Evolutionary conservation across 2,888 invertebrate species (phyloP).

Genomic region (Megaustenia siamemsis): DNA sequence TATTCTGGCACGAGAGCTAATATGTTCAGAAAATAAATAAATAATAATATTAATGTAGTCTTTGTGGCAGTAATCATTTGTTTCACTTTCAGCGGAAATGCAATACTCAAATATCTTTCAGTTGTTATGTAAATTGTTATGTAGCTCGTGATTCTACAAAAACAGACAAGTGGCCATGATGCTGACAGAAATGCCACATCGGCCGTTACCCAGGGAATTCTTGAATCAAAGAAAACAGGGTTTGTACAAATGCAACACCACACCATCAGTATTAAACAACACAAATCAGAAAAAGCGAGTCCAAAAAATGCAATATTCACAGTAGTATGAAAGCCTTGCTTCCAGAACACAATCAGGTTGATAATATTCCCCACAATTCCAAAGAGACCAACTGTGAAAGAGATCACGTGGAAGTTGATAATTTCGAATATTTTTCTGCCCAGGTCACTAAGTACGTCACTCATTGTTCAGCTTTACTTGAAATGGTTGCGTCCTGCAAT

Average conservation of each 20-base stretch:
- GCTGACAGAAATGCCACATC: background rate
- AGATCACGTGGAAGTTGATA: conserved; percentile 15
- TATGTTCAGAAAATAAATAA: background rate
- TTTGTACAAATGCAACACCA: background rate
- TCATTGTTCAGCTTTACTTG: background rate
- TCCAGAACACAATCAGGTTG: conserved; percentile 14
- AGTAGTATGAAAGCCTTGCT: conserved; percentile 12
- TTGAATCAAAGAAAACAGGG: background rate
- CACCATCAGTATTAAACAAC: background rate
- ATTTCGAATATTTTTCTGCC: background rate
- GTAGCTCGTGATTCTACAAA: conserved; percentile 19
- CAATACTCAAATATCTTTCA: background rate
- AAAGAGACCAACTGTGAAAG: background rate
- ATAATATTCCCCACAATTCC: conserved; percentile 30
- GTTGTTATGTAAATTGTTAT: conserved; percentile 14
- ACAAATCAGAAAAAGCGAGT: conserved; percentile 14
- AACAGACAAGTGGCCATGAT: conserved; percentile 9
- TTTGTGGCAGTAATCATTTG: background rate
- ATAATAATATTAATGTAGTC: background rate
- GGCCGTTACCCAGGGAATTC: background rate
- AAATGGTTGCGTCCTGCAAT: too few species aligned
- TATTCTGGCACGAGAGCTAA: background rate
- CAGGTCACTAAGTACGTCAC: background rate
- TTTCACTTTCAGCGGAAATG: conserved; percentile 26
- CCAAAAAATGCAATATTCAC: conserved; percentile 16